Evolutionary conservation across 2,113 vertebrate genomes (phyloP).

Genomic region (Prietella phreatophila): DNA sequence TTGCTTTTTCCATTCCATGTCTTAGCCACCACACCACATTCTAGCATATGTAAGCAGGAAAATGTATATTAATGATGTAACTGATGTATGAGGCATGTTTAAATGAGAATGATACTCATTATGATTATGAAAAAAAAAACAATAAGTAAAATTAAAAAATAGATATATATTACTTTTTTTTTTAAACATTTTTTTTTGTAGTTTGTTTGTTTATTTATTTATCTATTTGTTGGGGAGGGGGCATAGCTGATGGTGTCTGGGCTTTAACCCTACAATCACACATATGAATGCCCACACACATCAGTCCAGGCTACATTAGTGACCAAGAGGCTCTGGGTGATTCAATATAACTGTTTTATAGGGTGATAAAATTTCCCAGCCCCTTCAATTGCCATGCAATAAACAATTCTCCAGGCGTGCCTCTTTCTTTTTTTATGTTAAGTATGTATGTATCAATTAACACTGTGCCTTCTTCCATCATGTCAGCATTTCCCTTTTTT

Average conservation of each 20-base stretch:
- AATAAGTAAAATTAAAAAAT: conserved; percentile 51
- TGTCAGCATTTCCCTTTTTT: conserved; percentile 58
- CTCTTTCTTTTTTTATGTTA: conserved; percentile 59
- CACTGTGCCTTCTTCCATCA: conserved; percentile 66
- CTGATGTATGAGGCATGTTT: conserved; percentile 59
- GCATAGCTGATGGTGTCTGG: conserved; percentile 32
- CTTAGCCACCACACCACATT: background rate
- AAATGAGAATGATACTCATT: conserved; percentile 62
- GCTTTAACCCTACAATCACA: conserved; percentile 18
- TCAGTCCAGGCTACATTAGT: conserved; percentile 62
- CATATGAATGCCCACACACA: background rate
- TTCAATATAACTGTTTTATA: conserved; percentile 73
- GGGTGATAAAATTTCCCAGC: conserved; percentile 69
- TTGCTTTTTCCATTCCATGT: conserved; percentile 72
- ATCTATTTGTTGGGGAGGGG: background rate
- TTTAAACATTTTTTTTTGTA: too few species aligned
- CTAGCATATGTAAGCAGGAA: conserved; percentile 63
- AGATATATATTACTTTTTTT: too few species aligned
- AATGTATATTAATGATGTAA: conserved; percentile 30
- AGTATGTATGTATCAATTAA: conserved; percentile 72
- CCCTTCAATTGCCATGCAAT: conserved; percentile 70
- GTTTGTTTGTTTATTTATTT: too few species aligned
- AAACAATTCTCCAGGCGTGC: conserved; percentile 66
- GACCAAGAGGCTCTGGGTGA: conserved; percentile 64
- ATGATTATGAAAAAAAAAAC: conserved; percentile 58